phyloP scores from a whole-genome alignment of 2,797 vertebrate genomes.

The Astyanax mexicanus region DNA sequence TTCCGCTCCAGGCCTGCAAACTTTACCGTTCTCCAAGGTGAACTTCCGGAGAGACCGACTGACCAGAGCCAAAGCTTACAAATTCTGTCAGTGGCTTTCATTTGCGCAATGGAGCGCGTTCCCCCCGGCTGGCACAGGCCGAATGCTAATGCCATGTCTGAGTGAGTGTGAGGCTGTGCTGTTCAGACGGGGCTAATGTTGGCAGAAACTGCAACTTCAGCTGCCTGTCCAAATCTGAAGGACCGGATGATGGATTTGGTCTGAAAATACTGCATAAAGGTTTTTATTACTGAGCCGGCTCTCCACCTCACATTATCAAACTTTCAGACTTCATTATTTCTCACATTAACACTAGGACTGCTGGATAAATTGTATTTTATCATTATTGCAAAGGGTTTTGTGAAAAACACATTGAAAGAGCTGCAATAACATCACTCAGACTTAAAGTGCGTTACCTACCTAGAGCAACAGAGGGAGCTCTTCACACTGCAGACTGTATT shows the following conservation, averaged over 20 bases:
- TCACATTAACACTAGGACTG: neutral
- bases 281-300: slow-evolving; percentile 22
- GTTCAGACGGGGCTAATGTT: neutral
- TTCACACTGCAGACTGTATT: too few species aligned
- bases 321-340: neutral
- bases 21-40: slow-evolving; percentile 9
- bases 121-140: neutral
- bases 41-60: neutral
- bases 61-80: neutral
- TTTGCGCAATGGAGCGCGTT: slow-evolving; percentile 6
- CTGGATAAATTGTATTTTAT: too few species aligned
- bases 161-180: neutral
- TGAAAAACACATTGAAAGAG: too few species aligned
- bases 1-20: neutral
- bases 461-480: too few species aligned
- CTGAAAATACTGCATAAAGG: neutral
- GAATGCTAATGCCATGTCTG: slow-evolving; percentile 37
- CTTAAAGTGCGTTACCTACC: too few species aligned
- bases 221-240: slow-evolving; percentile 32
- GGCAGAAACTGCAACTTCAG: slow-evolving; percentile 29
- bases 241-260: slow-evolving; percentile 13
- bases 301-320: neutral
- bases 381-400: too few species aligned
- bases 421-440: too few species aligned
- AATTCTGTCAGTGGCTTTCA: slow-evolving; percentile 20